Base-by-base conservation (phyloP, 1,140 invertebrate species). In the Apocrypta bakeri region DNA sequence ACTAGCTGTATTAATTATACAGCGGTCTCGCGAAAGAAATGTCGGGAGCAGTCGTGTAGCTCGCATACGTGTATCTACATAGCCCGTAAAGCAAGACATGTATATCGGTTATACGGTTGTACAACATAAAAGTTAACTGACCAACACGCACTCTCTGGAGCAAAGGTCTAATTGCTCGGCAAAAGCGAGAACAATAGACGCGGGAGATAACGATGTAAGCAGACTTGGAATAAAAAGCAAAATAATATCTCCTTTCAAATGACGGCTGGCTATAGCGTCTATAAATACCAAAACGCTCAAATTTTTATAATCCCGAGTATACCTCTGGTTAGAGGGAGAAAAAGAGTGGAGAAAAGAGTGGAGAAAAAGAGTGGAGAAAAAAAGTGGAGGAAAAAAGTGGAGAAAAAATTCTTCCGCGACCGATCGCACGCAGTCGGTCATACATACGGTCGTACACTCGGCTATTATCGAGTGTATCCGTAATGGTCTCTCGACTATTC, bases 131-230 rank as follows among this genome's bases (percentile, higher is more conserved):
- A 56, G 48, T 4, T 4, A 56, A 56, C 21, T 6, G 17, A 56
- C 3, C 48, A 21, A 56, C 48, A 7, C 48, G 48, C 21, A n/a
- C n/a, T n/a, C n/a, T n/a, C 12, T 0, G 42, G 42, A 17, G 66
- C 66, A n/a, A 33, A 21, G 31, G 31, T 2, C 68, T 71, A 71
- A 71, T 71, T 71, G 68, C 68, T 33, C 68, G 68, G 68, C 8
- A n/a, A 71, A 71, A 71, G 31, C 27, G 68, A 71, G 68, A 71
- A 71, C 68, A 71, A 71, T 71, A 71, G 68, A 24, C n/a, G 25
- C 11, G 21, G 17, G 48, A 56, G 3, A 56, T 21, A 0, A 17
- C 33, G 33, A 37, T 37, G 9, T 37, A 37, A 4, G 33, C 33
- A 56, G 4, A 14, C 48, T 56, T 56, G 48, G 12, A 37, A 37